A percentile compares a stretch with the other conserved stretches of the same genome.
phyloP scores from a whole-genome alignment of 2,888 invertebrate species.

The Bombyx huttoni region DNA sequence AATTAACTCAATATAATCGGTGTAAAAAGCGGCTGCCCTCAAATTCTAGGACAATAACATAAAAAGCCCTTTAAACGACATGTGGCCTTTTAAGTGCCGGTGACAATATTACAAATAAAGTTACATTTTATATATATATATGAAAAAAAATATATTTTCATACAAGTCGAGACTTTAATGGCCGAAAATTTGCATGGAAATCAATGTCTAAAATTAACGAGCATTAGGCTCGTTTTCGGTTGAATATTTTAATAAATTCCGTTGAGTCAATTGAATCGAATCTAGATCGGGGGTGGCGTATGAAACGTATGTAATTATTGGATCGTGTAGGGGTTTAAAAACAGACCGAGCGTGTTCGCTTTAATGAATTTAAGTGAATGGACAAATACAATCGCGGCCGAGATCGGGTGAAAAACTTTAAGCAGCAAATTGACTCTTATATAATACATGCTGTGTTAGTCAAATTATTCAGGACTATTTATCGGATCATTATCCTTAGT shows the following conservation, averaged over 20 bases:
- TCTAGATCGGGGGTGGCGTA: constrained; percentile 62
- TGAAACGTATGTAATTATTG: constrained; percentile 69
- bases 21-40: constrained; percentile 1
- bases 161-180: constrained; percentile 23
- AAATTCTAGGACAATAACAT: constrained; percentile 41
- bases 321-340: constrained; percentile 41
- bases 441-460: too few relatives aligned
- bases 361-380: constrained; percentile 58
- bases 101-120: constrained; percentile 69
- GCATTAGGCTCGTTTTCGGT: constrained; percentile 8
- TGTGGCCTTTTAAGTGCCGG: constrained; percentile 69
- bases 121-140: constrained; percentile 58
- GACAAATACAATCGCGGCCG: constrained; percentile 32
- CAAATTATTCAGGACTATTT: too few relatives aligned
- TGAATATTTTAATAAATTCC: constrained; percentile 11
- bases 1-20: not conserved
- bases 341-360: constrained; percentile 50
- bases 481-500: too few relatives aligned
- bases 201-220: not conserved
- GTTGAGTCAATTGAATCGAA: constrained; percentile 57
- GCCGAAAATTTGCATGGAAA: constrained; percentile 3
- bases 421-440: constrained; percentile 20
- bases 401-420: constrained; percentile 21
- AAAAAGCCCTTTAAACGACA: constrained; percentile 63
- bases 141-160: constrained; percentile 43